phyloP scores from a whole-genome alignment of 2,888 invertebrate species.

The Drosophila nigritarsus region DNA sequence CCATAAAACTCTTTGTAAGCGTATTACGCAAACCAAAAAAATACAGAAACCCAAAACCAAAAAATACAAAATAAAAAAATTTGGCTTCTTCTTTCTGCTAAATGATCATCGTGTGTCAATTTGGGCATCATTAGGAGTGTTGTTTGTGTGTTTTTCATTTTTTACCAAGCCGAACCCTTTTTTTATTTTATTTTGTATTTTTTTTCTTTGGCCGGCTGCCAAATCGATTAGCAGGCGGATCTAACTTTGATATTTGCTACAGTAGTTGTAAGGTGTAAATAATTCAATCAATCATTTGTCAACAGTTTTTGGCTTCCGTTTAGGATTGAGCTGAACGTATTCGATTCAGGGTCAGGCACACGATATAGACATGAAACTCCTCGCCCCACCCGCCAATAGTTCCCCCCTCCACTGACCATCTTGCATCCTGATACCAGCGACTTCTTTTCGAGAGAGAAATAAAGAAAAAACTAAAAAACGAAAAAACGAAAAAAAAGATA shows the following conservation, averaged over 20 bases:
- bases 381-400: not conserved
- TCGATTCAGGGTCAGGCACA: conserved; percentile 66
- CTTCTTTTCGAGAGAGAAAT: conserved; percentile 12
- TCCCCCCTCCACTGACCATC: conserved; percentile 1
- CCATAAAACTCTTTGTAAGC: not conserved
- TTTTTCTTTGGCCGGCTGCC: conserved; percentile 49
- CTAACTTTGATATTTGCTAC: conserved; percentile 73
- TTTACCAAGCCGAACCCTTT: conserved; percentile 67
- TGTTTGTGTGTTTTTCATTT: conserved; percentile 22
- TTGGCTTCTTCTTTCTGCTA: conserved; percentile 70
- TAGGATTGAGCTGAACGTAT: conserved; percentile 28
- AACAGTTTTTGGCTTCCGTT: conserved; percentile 79
- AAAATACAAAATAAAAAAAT: conserved; percentile 23
- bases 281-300: conserved; percentile 81
- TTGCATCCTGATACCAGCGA: conserved; percentile 53
- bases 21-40: conserved; percentile 29
- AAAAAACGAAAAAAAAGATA: conserved; percentile 1
- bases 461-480: conserved; percentile 1
- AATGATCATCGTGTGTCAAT: conserved; percentile 78
- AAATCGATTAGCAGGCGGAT: conserved; percentile 81
- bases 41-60: conserved; percentile 19
- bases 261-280: conserved; percentile 78
- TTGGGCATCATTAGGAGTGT: conserved; percentile 79
- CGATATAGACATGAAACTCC: conserved; percentile 4
- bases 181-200: conserved; percentile 23